Evolutionary conservation across 2,113 vertebrate species (phyloP), one percentile per base, ranked within the genome.

Genomic region (Menidia beryllina): DNA sequence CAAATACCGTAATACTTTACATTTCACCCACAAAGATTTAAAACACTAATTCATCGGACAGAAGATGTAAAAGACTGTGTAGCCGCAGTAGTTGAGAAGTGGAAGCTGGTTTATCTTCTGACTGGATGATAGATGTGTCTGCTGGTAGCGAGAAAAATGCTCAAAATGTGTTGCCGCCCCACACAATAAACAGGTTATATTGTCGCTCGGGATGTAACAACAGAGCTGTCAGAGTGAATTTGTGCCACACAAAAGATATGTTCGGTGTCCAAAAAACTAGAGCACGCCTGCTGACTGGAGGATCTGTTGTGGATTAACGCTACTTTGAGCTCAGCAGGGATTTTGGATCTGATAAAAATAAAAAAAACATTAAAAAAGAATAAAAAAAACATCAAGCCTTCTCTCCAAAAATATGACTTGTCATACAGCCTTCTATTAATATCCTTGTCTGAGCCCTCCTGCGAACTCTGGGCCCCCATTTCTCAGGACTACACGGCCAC

Each of bases 401-500:
- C 39, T 69, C 75, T 78, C 67, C 72, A 73, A 50, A 67, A 75
- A 41, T 1, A 2, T 23, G 15, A 52, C 45, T 24, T 41, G 19
- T 36, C 17, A 47, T 49, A 84, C 78, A 81, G 75, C 49, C 55
- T 23, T 38, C 72, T 79, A 59, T 38, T 75, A 47, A 55, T 26
- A 49, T 41, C 19, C n/a, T 49, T 69, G 10, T 63, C 54, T n/a
- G 24, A 41, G 48, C 26, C 50, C 3, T 54, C 20, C 36, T 70
- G n/a, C 75, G 47, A 82, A 70, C 38, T 82, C 26, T 76, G 36
- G 14, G 11, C 4, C 17, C 21, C 3, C 6, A 19, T 85, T 54
- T 63, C 58, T 15, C 78, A 94, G 93, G 96, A 97, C 88, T 97
- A 97, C 86, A 97, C 95, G 0, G 95, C 96, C 41, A 97, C 96